These are phyloP conservation scores for Trachelus stipa DNA, from an alignment of 2,888 invertebrate species.

Conservation along the genomic window DNA sequence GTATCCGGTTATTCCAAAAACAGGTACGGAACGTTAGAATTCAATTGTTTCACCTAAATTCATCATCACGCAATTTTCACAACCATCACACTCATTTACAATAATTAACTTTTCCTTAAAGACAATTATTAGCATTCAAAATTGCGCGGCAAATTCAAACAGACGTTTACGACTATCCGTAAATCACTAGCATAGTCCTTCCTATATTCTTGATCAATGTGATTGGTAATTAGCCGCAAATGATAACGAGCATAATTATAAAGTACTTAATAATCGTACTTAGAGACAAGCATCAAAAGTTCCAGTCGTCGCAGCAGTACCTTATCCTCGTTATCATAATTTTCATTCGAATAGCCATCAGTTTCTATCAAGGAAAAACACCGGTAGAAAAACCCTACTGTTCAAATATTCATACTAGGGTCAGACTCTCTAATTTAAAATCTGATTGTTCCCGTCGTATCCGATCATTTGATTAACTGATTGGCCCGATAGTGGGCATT, in stretches of 20 bases:
- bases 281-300: neutral
- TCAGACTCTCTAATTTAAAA: neutral
- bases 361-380: neutral
- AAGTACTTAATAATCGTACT: neutral
- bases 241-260: neutral
- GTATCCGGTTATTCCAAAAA: neutral
- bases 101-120: neutral
- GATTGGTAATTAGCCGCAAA: neutral
- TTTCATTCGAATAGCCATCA: neutral
- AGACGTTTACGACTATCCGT: neutral
- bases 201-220: neutral
- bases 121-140: neutral
- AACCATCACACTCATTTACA: neutral
- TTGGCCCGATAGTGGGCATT: constrained; percentile 5
- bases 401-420: neutral
- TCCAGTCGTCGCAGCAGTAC: neutral
- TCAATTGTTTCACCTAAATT: neutral
- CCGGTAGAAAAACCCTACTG: neutral
- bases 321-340: neutral
- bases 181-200: neutral
- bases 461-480: neutral
- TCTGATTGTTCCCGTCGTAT: neutral
- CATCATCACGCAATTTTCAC: neutral
- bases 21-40: neutral
- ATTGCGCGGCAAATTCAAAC: neutral